A percentile compares a stretch with the other conserved stretches of the same genome.
Evolutionary conservation across 2,797 vertebrate species (phyloP).

Genomic region (Anomalospiza imberbis): DNA sequence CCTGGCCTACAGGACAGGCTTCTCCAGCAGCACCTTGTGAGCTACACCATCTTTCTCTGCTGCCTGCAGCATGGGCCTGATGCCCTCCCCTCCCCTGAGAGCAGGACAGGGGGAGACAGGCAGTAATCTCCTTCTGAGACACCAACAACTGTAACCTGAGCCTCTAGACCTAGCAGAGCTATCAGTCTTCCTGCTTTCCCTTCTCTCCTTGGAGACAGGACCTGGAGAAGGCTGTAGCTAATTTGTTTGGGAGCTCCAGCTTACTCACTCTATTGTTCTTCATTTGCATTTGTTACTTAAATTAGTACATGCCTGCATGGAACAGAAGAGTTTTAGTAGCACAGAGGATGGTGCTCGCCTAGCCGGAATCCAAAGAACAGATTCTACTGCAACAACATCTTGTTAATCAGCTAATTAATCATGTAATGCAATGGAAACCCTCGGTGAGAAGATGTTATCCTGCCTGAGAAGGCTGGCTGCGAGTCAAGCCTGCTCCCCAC

Average conservation of each 20-base stretch:
- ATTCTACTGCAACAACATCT: constrained; percentile 31
- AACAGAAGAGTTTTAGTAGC: constrained; percentile 37
- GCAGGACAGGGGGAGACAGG: neutral
- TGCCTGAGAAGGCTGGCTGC: neutral
- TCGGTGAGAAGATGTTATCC: neutral
- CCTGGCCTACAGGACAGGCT: neutral
- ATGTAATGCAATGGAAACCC: constrained; percentile 34
- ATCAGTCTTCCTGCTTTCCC: neutral
- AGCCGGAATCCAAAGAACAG: neutral
- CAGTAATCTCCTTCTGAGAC: neutral
- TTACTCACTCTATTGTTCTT: constrained; percentile 13
- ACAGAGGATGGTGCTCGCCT: neutral
- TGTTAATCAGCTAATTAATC: constrained; percentile 66
- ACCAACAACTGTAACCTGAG: neutral
- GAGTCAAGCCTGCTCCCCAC: neutral
- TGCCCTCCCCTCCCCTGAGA: neutral
- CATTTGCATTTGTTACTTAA: constrained; percentile 42
- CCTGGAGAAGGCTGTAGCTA: neutral
- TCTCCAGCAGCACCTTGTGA: neutral
- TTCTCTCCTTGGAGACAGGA: neutral
- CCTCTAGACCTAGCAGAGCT: neutral
- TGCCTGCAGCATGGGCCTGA: neutral
- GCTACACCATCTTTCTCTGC: neutral
- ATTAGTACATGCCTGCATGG: neutral
- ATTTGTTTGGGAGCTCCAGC: neutral